These are phyloP conservation scores for Verasper variegatus DNA, from an alignment of 2,113 vertebrate species.

Conservation along the genomic window DNA sequence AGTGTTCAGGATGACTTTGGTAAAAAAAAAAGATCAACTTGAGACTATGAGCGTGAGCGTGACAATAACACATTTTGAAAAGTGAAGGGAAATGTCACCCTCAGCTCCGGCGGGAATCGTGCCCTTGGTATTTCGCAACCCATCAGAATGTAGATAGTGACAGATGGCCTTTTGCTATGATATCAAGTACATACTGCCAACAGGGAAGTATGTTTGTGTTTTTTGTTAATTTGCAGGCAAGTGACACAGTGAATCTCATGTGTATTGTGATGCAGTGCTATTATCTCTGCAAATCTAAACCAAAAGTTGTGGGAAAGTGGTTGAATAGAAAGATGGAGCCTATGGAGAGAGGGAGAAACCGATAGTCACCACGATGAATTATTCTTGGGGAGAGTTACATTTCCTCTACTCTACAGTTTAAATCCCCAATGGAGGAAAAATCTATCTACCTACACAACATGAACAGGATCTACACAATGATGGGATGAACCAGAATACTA, in stretches of 20 bases:
- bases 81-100: neutral
- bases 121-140: neutral
- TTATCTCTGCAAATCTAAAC: constrained; percentile 44
- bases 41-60: neutral
- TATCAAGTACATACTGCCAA: neutral
- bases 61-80: neutral
- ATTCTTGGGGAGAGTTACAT: constrained; percentile 17
- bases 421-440: constrained; percentile 30
- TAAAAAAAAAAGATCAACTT: neutral
- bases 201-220: neutral
- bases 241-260: neutral
- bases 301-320: constrained; percentile 21
- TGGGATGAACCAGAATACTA: constrained; percentile 17
- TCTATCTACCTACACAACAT: neutral
- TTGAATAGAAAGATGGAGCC: constrained; percentile 19
- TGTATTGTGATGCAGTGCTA: neutral
- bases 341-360: constrained; percentile 8
- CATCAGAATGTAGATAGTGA: neutral
- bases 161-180: neutral
- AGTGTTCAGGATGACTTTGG: neutral
- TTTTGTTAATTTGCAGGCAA: neutral
- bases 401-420: constrained; percentile 34
- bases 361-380: constrained; percentile 63
- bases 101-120: neutral
- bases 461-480: constrained; percentile 4